Percentiles rank a stretch among this genome's conserved stretches.
Evolutionary conservation across 1,140 invertebrate species (phyloP).

Genomic region (Solenopsis fugax): DNA sequence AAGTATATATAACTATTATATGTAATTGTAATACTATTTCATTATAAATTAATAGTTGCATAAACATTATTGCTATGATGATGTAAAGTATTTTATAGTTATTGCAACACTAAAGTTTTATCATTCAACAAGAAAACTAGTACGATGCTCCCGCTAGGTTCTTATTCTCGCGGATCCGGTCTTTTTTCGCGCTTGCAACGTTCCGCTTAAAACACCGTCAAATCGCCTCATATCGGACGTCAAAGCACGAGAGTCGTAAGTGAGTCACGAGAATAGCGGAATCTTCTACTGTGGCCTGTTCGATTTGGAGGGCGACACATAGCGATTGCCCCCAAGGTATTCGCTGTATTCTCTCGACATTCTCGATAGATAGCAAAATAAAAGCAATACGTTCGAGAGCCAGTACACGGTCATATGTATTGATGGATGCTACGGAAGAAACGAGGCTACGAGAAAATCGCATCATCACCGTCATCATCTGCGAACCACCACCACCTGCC

Average conservation of each 20-base stretch:
- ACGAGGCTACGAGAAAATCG: constrained; percentile 78
- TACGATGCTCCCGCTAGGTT: neutral
- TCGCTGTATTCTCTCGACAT: neutral
- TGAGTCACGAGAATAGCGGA: constrained; percentile 54
- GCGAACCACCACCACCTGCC: constrained; percentile 57
- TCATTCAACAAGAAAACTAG: constrained; percentile 33
- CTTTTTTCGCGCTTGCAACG: neutral
- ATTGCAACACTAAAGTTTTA: too few relatives aligned
- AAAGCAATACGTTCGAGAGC: constrained; percentile 36
- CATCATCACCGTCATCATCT: constrained; percentile 64
- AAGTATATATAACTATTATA: too few relatives aligned
- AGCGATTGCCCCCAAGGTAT: neutral
- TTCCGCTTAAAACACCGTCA: neutral
- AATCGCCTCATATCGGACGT: neutral
- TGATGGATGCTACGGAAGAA: constrained; percentile 57
- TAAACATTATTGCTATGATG: too few relatives aligned
- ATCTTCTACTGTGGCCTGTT: neutral
- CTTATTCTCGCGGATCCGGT: neutral
- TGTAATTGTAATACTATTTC: too few relatives aligned
- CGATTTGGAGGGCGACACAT: constrained; percentile 35
- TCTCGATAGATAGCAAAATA: constrained; percentile 41
- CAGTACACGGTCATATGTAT: neutral
- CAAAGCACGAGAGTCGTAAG: constrained; percentile 30
- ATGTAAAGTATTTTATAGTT: too few relatives aligned
- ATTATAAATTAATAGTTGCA: too few relatives aligned